Evolutionary conservation across 2,113 vertebrate species (phyloP), one percentile per base, ranked within the genome.

Genomic region (Nematolebias whitei): DNA sequence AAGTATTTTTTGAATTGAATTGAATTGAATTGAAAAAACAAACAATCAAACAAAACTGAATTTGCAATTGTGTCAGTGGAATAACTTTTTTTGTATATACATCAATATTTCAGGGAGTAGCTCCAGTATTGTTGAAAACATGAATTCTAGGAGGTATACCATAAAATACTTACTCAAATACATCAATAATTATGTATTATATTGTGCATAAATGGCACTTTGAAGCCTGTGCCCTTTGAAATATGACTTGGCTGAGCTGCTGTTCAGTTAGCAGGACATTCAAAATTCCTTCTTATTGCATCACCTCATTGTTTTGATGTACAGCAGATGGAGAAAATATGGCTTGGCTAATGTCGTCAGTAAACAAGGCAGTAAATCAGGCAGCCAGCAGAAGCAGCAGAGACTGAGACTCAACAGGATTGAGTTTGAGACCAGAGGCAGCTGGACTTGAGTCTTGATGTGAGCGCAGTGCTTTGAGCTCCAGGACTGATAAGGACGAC

Each of bases 401-500:
- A 71, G 50, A 40, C 23, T 15, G 45, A 71, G 45, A 40, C 23
- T 15, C 35, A 64, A 26, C 41, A 55, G 68, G 59, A 48, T 43
- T 43, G 49, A 51, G 12, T 56, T 14, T 19, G 50, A 53, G 32
- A 66, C n/a, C 50, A 38, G 47, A 50, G 32, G 43, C 22, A 24
- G 29, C 32, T 26, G 62, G 68, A 57, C 52, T 49, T 12, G 1
- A 20, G 24, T 32, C 35, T 35, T 32, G 49, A 65, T 23, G 19
- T 7, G 53, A 74, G 39, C 4, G 11, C 65, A 65, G 7, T 63
- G 39, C 44, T 68, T 44, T 1, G 19, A 48, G 61, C 1, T 44
- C 45, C 29, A 20, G 62, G 23, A 12, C 26, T 59, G 72, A 85
- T 83, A 74, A 85, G 67, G 32, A 54, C 56, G 51, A 60, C 49